Percentiles rank a stretch among this genome's conserved stretches.
These are phyloP conservation scores for Chrysoperla carnea DNA, from an alignment of 1,140 invertebrate species.

Conservation along the genomic window DNA sequence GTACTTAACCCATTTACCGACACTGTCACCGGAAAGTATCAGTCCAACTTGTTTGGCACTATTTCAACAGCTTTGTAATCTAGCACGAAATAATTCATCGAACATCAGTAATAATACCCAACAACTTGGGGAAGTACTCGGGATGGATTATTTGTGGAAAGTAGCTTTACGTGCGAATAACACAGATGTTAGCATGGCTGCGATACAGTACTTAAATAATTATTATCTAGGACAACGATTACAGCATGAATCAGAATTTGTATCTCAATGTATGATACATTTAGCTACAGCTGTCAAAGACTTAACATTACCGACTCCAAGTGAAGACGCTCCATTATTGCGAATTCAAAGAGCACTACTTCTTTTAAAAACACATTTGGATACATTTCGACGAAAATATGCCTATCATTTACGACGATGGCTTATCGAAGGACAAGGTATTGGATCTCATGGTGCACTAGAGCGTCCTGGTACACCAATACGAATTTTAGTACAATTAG, in stretches of 20 bases:
- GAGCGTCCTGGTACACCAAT: slow-evolving; percentile 31
- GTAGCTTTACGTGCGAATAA: slow-evolving; percentile 76
- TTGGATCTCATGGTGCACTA: slow-evolving; percentile 48
- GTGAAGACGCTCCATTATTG: slow-evolving; percentile 55
- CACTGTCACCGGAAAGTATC: slow-evolving; percentile 67
- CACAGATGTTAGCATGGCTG: slow-evolving; percentile 84
- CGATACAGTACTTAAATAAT: slow-evolving; percentile 82
- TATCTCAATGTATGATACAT: slow-evolving; percentile 80
- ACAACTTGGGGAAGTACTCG: slow-evolving; percentile 40
- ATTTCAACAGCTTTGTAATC: slow-evolving; percentile 78
- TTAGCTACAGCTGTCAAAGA: slow-evolving; percentile 61
- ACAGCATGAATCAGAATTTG: slow-evolving; percentile 81
- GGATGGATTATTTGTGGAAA: slow-evolving; percentile 87
- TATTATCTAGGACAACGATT: slow-evolving; percentile 84
- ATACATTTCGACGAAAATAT: slow-evolving; percentile 75
- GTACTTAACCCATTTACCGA: slow-evolving; percentile 77
- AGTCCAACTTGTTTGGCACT: slow-evolving; percentile 81
- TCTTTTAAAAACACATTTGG: slow-evolving; percentile 77
- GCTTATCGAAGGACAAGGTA: slow-evolving; percentile 62
- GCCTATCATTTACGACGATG: slow-evolving; percentile 71
- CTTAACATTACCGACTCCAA: slow-evolving; percentile 18
- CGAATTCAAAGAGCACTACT: slow-evolving; percentile 79
- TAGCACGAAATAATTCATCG: slow-evolving; percentile 52
- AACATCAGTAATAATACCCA: slow-evolving; percentile 19
- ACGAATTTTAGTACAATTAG: slow-evolving; percentile 66